Conservation (phyloP, 2,888 invertebrate genomes). For the Chorisops tibialis region DNA sequence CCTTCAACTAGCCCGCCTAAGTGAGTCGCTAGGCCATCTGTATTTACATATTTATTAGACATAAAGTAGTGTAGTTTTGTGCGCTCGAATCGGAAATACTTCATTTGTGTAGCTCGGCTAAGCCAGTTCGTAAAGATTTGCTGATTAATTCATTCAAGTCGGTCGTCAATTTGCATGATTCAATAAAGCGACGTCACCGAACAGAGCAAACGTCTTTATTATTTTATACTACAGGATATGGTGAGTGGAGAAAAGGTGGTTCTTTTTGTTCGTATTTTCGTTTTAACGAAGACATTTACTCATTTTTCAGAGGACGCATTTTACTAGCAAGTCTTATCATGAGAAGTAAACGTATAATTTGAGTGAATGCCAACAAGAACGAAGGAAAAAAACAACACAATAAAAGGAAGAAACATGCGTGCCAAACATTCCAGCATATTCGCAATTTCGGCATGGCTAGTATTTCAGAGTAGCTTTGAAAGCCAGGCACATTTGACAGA, state of each 20-base stretch:
- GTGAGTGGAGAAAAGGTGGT: background rate
- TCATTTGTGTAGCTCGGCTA: background rate
- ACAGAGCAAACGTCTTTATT: conserved; percentile 13
- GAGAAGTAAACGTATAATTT: background rate
- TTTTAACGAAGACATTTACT: background rate
- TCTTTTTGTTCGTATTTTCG: background rate
- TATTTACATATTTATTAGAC: no score
- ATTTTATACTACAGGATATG: background rate
- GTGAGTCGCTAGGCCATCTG: no score
- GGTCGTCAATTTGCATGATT: conserved; percentile 7
- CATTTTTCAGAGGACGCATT: no score
- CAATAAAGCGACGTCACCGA: background rate
- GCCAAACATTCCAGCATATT: no score
- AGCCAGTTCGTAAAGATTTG: background rate
- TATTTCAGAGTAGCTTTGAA: conserved; percentile 8
- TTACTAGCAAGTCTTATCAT: no score
- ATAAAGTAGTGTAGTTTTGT: no score
- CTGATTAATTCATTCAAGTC: conserved; percentile 15
- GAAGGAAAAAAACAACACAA: background rate
- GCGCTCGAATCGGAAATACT: no score
- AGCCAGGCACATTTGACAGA: conserved; percentile 18
- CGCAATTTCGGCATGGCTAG: background rate
- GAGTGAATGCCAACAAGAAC: background rate
- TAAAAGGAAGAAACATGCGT: conserved; percentile 15
- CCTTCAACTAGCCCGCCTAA: no score